A percentile compares a stretch with the other conserved stretches of the same genome.
Evolutionary conservation across 2,888 invertebrate genomes (phyloP).

Genomic region (Teleiodes luculella): DNA sequence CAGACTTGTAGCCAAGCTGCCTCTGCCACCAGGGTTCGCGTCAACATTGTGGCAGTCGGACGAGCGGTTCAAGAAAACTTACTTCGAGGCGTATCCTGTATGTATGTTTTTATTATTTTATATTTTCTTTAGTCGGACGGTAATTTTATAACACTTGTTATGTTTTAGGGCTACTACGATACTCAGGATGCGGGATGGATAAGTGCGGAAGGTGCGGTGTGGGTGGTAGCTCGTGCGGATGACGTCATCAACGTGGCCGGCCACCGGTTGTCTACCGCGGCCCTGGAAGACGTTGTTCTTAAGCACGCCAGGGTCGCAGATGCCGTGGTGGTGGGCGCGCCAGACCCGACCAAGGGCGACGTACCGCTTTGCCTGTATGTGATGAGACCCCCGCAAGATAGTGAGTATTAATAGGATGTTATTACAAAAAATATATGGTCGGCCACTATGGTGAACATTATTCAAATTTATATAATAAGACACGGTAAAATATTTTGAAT

Average conservation of each 20-base stretch:
- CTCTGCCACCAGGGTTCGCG: slow-evolving; percentile 93
- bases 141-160: neutral
- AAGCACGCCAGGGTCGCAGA: slow-evolving; percentile 92
- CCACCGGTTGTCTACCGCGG: slow-evolving; percentile 92
- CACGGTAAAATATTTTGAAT: too few relatives aligned
- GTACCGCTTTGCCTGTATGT: slow-evolving; percentile 93
- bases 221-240: slow-evolving; percentile 94
- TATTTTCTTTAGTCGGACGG: too few relatives aligned
- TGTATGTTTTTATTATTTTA: slow-evolving; percentile 36
- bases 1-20: slow-evolving; percentile 88
- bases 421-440: too few relatives aligned
- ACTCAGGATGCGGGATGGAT: slow-evolving; percentile 96
- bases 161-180: slow-evolving; percentile 89
- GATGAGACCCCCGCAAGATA: slow-evolving; percentile 79
- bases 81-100: slow-evolving; percentile 91
- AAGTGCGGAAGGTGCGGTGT: slow-evolving; percentile 90
- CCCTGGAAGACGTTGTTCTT: slow-evolving; percentile 93
- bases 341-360: slow-evolving; percentile 93
- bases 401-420: slow-evolving; percentile 48
- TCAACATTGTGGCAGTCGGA: slow-evolving; percentile 90
- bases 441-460: too few relatives aligned
- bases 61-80: slow-evolving; percentile 87
- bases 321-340: slow-evolving; percentile 93
- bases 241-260: slow-evolving; percentile 98
- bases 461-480: too few relatives aligned